Base-by-base conservation (phyloP, 2,113 vertebrate genomes). In the Felis chaus region DNA sequence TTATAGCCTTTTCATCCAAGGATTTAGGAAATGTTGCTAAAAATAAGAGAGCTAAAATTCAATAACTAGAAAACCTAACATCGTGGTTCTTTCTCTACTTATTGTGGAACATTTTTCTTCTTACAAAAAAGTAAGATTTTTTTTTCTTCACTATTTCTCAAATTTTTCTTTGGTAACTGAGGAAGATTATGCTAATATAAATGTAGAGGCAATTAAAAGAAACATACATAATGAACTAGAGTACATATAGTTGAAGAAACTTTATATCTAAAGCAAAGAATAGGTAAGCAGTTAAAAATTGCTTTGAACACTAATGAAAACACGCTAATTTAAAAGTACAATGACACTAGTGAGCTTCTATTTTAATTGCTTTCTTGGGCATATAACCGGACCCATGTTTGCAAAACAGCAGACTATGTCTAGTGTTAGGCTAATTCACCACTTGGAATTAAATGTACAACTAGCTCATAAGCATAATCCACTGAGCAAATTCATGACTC, bases 41-140 rank as follows among this genome's bases (percentile, higher is more conserved):
- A 97, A 97, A 95, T 82, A 97, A 21, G 53, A 97, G 7, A 94
- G 50, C 18, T 85, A 86, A 96, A 94, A 83, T 93, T 93, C 81
- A 94, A 48, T 91, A 96, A 68, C 65, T 95, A 57, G 66, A 85
- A 97, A 94, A 48, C 18, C 53, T 88, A 91, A 96, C 73, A 82
- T 74, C 93, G 31, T 96, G 14, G 8, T 79, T 95, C 65, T 95
- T 95, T 94, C 71, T 89, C 74, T 90, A 80, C 16, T 95, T 84
- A 90, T 41, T 91, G 27, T 90, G 79, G 21, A 96, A 11, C 9
- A 83, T 79, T 96, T 92, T 88, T 61, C 7, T 78, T 18, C 41
- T 31, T 29, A 48, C 14, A 48, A 76, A 92, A 79, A 93, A 21
- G 21, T 81, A 97, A 94, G 21, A 1, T 39, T 96, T 73, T 57